Conservation (phyloP, 2,888 invertebrate species). For the Drosophila dives region DNA sequence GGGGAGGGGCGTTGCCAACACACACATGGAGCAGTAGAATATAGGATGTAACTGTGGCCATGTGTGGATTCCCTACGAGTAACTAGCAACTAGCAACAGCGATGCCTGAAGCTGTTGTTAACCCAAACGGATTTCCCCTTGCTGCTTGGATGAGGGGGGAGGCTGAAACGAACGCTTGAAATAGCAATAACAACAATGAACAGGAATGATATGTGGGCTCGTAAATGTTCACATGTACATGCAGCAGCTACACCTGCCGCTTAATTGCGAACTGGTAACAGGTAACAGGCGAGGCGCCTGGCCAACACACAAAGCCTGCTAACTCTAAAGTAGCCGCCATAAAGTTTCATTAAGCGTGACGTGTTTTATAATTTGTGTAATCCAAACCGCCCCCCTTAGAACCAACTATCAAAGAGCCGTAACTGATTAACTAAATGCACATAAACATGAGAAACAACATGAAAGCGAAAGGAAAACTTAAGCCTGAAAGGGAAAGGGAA, state of each 20-base stretch:
- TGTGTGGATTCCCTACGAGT: conserved; percentile 13
- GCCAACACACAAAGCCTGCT: conserved; percentile 1
- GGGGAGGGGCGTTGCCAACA: conserved; percentile 35
- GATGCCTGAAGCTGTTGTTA: conserved; percentile 46
- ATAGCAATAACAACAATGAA: conserved; percentile 65
- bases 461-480: conserved; percentile 26
- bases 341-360: conserved; percentile 81
- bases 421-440: conserved; percentile 77
- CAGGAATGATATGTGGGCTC: conserved; percentile 68
- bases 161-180: conserved; percentile 54
- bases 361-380: conserved; percentile 63
- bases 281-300: conserved; percentile 20
- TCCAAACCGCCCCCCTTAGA: conserved; percentile 45
- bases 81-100: conserved; percentile 5
- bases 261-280: conserved; percentile 66
- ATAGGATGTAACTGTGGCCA: conserved; percentile 21
- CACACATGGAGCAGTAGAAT: background rate
- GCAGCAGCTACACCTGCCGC: conserved; percentile 65
- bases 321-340: conserved; percentile 61
- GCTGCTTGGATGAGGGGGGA: background rate
- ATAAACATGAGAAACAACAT: conserved; percentile 61
- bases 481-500: conserved; percentile 23
- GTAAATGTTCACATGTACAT: conserved; percentile 46
- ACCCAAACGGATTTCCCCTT: conserved; percentile 68
- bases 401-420: conserved; percentile 57